Conservation (phyloP, 2,797 vertebrate species). For the Galago senegalensis region DNA sequence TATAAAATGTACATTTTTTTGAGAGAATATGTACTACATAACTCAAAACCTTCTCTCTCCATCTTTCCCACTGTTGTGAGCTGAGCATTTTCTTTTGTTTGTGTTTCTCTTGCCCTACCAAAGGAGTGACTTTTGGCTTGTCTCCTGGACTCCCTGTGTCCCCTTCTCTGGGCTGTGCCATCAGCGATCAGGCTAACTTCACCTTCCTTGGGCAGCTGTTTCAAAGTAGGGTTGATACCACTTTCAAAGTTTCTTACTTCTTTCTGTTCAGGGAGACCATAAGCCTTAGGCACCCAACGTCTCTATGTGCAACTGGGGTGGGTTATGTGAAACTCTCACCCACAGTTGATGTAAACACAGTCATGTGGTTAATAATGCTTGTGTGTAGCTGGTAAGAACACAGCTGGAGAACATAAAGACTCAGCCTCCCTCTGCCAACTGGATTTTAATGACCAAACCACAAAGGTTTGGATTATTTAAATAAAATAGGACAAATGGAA, state of each 20-base stretch:
- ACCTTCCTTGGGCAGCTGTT: neutral
- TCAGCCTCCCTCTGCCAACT: conserved; percentile 86
- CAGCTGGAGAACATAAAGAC: conserved; percentile 90
- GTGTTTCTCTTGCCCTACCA: neutral
- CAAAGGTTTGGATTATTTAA: conserved; percentile 87
- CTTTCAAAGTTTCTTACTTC: neutral
- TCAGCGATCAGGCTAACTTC: neutral
- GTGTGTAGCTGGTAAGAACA: conserved; percentile 86
- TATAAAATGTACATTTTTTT: neutral
- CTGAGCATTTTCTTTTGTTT: neutral
- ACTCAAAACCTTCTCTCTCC: neutral
- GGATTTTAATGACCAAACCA: conserved; percentile 90
- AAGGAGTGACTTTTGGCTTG: neutral
- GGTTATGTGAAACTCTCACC: conserved; percentile 69
- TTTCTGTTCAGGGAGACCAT: neutral
- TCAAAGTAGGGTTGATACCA: neutral
- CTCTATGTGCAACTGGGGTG: conserved; percentile 11
- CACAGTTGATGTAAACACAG: conserved; percentile 72
- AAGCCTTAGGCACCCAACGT: neutral
- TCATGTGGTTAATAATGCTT: conserved; percentile 86
- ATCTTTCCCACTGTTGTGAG: neutral
- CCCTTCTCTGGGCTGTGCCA: neutral
- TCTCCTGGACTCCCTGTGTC: neutral
- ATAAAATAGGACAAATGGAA: conserved; percentile 88
- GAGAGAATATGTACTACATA: neutral